Evolutionary conservation across 2,888 invertebrate genomes (phyloP), one percentile per base, ranked within the genome.

Genomic region (Augochlorella aurata): DNA sequence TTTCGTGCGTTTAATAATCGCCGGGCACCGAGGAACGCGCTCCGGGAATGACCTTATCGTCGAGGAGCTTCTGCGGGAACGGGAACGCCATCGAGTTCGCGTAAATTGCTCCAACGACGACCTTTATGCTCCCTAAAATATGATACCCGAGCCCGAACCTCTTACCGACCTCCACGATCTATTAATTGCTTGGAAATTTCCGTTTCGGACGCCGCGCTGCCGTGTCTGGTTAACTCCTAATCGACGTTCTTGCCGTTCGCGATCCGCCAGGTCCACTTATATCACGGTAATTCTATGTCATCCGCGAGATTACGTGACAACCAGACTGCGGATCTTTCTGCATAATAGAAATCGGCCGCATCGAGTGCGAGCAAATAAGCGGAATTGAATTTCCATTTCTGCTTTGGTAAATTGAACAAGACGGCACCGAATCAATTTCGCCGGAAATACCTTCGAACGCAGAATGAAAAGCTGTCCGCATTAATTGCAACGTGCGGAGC

Each of bases 1-100:
- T 81, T 74, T 76, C 52, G 81, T 52, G 66, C 69, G 58, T 82
- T 83, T 83, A 78, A 83, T 82, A 82, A 83, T 82, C 73, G 71
- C 8, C 21, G 49, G n/a, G 24, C 21, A 21, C 38, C 21, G 9
- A 38, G 50, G 16, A 45, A 54, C 50, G 24, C 18, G 38, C 38
- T 4, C n/a, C 16, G 44, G 16, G 24, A 61, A 61, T 24, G 61
- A 61, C 61, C 61, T 61, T 29, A 61, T 14, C 61, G 61, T 61
- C 29, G 61, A 61, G 24, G 61, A 16, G 61, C 29, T 61, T 29
- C 61, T 61, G 29, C 61, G 61, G 61, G 29, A 61, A 61, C 61
- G 29, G 61, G 61, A 61, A 61, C 61, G 61, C 14, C 29, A 29
- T 61, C 61, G 29, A 7, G 16, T 61, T 61, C 58, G 24, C 58